These are phyloP conservation scores for Chymomyza amoena DNA, from an alignment of 2,888 invertebrate genomes.

Conservation along the genomic window DNA sequence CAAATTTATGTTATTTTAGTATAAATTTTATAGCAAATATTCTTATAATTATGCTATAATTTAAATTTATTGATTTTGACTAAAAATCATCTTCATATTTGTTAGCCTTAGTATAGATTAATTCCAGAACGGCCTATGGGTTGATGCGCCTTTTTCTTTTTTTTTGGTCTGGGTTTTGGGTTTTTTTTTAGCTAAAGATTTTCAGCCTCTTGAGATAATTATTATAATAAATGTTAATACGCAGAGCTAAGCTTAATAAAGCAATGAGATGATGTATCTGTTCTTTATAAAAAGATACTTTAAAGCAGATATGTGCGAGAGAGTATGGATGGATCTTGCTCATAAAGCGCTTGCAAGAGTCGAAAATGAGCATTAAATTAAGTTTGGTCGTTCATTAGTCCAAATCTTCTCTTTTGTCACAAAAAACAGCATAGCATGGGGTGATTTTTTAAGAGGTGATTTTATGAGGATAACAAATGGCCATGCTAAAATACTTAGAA, in stretches of 20 bases:
- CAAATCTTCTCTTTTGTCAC: too few relatives aligned
- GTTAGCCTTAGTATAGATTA: not conserved
- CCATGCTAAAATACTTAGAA: too few relatives aligned
- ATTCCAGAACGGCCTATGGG: not conserved
- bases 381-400: too few relatives aligned
- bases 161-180: too few relatives aligned
- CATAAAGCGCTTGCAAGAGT: too few relatives aligned
- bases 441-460: too few relatives aligned
- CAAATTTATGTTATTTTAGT: slow-evolving; percentile 65
- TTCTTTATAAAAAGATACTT: not conserved
- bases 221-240: not conserved
- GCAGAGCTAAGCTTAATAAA: not conserved
- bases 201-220: not conserved
- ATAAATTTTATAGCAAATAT: slow-evolving; percentile 39
- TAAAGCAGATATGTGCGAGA: not conserved
- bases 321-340: too few relatives aligned
- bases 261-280: not conserved
- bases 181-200: not conserved
- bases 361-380: too few relatives aligned
- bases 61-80: slow-evolving; percentile 47
- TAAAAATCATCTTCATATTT: not conserved
- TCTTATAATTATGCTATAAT: slow-evolving; percentile 42
- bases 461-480: too few relatives aligned
- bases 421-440: too few relatives aligned
- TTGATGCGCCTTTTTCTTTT: not conserved